Conservation (phyloP, 2,888 invertebrate species). For the Yponomeuta plumbellus region DNA sequence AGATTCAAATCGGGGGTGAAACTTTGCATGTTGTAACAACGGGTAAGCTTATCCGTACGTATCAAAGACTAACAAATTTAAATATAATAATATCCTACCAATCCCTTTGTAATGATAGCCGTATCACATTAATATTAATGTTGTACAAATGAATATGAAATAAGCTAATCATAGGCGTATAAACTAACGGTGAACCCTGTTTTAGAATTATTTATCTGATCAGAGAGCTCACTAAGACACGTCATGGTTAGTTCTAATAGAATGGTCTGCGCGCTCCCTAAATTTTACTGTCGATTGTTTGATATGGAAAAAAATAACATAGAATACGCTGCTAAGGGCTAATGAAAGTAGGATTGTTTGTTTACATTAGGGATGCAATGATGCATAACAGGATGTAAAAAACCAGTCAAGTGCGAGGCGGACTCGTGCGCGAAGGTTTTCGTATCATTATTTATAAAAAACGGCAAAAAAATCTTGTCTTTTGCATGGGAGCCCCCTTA, state of each 20-base stretch:
- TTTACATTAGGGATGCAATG: not conserved
- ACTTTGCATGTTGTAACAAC: no score
- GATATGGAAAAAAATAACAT: not conserved
- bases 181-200: not conserved
- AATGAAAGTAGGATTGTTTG: not conserved
- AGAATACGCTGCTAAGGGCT: not conserved
- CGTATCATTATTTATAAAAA: no score
- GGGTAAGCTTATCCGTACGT: not conserved
- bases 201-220: not conserved
- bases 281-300: not conserved
- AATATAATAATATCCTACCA: not conserved
- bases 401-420: no score
- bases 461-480: no score
- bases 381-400: not conserved
- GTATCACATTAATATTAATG: not conserved
- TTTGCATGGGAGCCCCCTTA: no score
- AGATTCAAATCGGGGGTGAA: no score
- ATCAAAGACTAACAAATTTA: not conserved
- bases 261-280: not conserved
- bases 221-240: not conserved
- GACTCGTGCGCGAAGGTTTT: no score
- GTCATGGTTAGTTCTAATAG: not conserved
- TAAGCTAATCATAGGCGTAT: not conserved
- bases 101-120: not conserved
- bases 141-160: slow-evolving; percentile 1